Evolutionary conservation across 2,888 invertebrate species (phyloP), one percentile per base, ranked within the genome.

Genomic region (Myopa testacea): DNA sequence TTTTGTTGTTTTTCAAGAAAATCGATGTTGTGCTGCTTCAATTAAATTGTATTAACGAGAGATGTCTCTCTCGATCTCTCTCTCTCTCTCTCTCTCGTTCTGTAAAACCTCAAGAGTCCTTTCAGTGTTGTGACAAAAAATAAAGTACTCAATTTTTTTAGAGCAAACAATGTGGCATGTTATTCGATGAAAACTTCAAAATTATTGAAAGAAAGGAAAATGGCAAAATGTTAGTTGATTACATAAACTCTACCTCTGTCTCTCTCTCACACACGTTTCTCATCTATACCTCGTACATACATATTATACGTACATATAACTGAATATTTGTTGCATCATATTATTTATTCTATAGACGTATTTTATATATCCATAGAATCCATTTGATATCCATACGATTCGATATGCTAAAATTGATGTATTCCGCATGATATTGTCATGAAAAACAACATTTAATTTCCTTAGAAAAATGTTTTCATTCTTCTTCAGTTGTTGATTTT

Each of bases 51-150:
- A 45, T 45, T 45, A 45, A 10, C 3, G 45, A 6, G 7, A 45
- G 6, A 8, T 45, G 45, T 45, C 45, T 45, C 45, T 40, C 40
- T 40, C 5, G 4, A 4, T 40, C 40, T 40, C 40, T 10, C 45
- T 55, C 1, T 14, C 6, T n/a, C 16, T 55, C 55, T 6, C 55
- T 55, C n/a, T 3, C n/a, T 6, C 55, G 5, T 5, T 55, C 5
- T 55, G 14, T n/a, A 14, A 55, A 55, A 4, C 55, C 55, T 16
- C 10, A 2, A 50, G n/a, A 55, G 8, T 55, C 16, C 55, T 12
- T 14, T 55, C 55, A 55, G 3, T 65, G 65, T 65, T 65, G 65
- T 65, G 65, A 16, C 26, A 38, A 63, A 63, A 58, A 58, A 58
- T n/a, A 58, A 5, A 6, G 3, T 14, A 4, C 34, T 63, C 62